Conservation (phyloP, 2,113 vertebrate species). For the Jaculus jaculus region DNA sequence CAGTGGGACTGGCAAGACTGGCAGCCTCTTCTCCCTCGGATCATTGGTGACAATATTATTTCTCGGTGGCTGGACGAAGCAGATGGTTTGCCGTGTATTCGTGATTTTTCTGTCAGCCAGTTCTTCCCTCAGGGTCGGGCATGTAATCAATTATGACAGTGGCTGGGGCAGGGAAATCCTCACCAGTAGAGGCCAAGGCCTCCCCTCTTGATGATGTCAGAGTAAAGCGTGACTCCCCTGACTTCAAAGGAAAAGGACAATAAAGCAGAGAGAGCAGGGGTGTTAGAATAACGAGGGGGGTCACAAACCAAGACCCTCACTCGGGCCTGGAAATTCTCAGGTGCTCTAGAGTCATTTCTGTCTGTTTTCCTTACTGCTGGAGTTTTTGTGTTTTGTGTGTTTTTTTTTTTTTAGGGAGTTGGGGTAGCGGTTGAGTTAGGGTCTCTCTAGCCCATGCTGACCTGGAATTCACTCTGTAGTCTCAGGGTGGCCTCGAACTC, state of each 20-base stretch:
- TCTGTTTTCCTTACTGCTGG: no score
- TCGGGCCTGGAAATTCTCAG: no score
- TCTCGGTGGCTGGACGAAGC: slow-evolving; percentile 66
- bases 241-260: not conserved
- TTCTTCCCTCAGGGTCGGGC: slow-evolving; percentile 61
- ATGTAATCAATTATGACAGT: slow-evolving; percentile 74
- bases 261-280: no score
- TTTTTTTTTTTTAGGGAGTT: no score
- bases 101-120: slow-evolving; percentile 65
- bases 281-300: no score
- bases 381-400: no score
- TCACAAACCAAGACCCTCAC: no score
- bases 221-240: not conserved
- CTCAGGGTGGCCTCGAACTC: no score
- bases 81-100: slow-evolving; percentile 76
- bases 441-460: no score
- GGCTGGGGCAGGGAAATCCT: slow-evolving; percentile 40
- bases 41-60: slow-evolving; percentile 66
- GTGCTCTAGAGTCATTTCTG: no score
- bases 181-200: slow-evolving; percentile 50
- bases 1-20: slow-evolving; percentile 69
- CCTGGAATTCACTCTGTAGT: no score
- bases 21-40: slow-evolving; percentile 60
- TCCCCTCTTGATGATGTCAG: slow-evolving; percentile 35
- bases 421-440: no score